Percentiles rank a stretch among this genome's conserved stretches.
Conservation (phyloP, 1,140 invertebrate genomes). For the Carposina sasakii region DNA sequence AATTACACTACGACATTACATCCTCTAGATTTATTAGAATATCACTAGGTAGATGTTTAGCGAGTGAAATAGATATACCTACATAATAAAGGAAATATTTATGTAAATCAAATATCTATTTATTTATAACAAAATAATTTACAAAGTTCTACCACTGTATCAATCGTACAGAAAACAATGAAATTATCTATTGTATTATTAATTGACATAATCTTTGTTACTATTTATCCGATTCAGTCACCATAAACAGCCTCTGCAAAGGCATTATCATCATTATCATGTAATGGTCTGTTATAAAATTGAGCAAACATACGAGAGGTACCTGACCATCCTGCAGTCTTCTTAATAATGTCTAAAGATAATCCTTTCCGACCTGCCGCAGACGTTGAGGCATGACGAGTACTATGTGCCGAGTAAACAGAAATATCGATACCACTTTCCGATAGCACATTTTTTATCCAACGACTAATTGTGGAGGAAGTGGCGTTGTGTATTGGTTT, state of each 20-base stretch:
- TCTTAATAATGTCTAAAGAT: conserved; percentile 16
- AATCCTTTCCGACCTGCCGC: conserved; percentile 18
- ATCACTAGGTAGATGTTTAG: conserved; percentile 10
- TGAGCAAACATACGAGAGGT: conserved; percentile 20
- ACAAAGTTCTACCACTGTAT: background rate
- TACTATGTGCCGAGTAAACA: conserved; percentile 22
- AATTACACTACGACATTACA: conserved; percentile 9
- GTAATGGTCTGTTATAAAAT: conserved; percentile 24
- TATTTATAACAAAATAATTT: background rate
- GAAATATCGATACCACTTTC: conserved; percentile 24
- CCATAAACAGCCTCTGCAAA: conserved; percentile 12
- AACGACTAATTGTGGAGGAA: conserved; percentile 20
- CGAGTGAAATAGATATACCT: background rate
- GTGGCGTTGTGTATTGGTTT: conserved; percentile 9
- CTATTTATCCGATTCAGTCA: no score
- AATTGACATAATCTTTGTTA: background rate
- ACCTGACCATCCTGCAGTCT: conserved; percentile 21
- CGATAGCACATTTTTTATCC: conserved; percentile 20
- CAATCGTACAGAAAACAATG: background rate
- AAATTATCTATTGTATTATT: background rate
- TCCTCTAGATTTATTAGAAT: conserved; percentile 8
- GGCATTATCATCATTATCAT: background rate
- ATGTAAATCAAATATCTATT: background rate
- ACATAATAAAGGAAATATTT: background rate
- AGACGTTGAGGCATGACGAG: conserved; percentile 26